These are phyloP conservation scores for Daktulosphaira vitifoliae DNA, from an alignment of 1,140 invertebrate genomes.

Conservation along the genomic window DNA sequence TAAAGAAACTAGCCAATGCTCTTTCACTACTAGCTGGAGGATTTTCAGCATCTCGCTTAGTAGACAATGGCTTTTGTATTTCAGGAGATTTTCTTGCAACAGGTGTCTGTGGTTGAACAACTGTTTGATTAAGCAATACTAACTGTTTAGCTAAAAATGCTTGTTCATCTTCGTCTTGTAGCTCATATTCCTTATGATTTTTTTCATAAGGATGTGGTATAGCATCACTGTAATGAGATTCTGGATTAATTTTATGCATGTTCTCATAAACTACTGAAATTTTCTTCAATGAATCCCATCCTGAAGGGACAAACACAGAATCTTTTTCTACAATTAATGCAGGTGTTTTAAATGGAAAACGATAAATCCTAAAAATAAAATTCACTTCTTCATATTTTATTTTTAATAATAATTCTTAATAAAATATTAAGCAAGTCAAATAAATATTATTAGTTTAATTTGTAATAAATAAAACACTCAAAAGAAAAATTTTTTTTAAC, in stretches of 20 bases:
- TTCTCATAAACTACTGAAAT: slow-evolving; percentile 96
- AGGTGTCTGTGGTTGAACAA: slow-evolving; percentile 47
- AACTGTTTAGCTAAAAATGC: slow-evolving; percentile 77
- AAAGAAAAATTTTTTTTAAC: no score
- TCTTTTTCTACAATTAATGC: slow-evolving; percentile 98
- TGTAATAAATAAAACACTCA: no score
- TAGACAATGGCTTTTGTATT: slow-evolving; percentile 46
- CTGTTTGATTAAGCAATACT: slow-evolving; percentile 49
- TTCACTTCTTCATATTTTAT: no score
- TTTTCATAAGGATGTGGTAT: slow-evolving; percentile 65
- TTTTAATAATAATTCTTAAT: no score
- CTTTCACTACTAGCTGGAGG: slow-evolving; percentile 62
- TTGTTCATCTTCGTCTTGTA: slow-evolving; percentile 90
- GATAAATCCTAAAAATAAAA: slow-evolving; percentile 66
- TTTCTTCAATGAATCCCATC: slow-evolving; percentile 99
- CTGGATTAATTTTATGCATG: slow-evolving; percentile 84
- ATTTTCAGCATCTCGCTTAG: slow-evolving; percentile 43
- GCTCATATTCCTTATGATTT: slow-evolving; percentile 77
- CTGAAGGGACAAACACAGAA: slow-evolving; percentile 93
- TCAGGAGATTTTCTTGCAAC: slow-evolving; percentile 50
- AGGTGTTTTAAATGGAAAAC: slow-evolving; percentile 87
- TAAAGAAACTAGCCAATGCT: slow-evolving; percentile 95
- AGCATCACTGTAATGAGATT: slow-evolving; percentile 86
- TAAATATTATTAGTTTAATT: no score
- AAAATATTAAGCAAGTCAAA: no score